phyloP scores from a whole-genome alignment of 2,113 vertebrate species.

The Cheilinus undulatus region DNA sequence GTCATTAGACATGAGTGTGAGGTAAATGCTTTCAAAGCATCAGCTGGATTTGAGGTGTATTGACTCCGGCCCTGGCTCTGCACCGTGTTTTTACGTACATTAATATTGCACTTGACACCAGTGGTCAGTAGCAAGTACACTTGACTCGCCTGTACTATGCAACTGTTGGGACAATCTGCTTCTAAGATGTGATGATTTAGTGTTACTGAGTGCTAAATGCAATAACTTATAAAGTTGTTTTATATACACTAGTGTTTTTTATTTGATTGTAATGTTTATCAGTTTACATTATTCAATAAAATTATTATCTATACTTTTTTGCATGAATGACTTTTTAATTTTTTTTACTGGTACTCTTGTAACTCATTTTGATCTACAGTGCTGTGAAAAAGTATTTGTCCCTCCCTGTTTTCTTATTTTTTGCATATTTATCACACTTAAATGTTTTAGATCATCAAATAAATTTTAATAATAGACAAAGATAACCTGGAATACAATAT shows the following conservation, averaged over 20 bases:
- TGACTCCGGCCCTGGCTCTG: constrained; percentile 16
- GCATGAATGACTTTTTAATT: not conserved
- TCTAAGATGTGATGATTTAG: constrained; percentile 40
- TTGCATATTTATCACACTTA: too few relatives aligned
- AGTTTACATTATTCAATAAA: constrained; percentile 72
- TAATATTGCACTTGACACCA: constrained; percentile 64
- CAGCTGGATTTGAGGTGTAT: constrained; percentile 32
- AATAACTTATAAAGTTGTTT: constrained; percentile 65
- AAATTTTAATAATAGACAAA: too few relatives aligned
- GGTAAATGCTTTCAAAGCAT: constrained; percentile 40
- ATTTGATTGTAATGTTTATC: constrained; percentile 60
- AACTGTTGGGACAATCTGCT: constrained; percentile 75
- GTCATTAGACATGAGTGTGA: constrained; percentile 14
- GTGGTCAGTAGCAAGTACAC: constrained; percentile 74
- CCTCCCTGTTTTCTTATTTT: too few relatives aligned
- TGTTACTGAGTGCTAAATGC: constrained; percentile 67
- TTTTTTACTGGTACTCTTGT: too few relatives aligned
- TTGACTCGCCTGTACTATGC: constrained; percentile 81
- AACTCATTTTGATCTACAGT: too few relatives aligned
- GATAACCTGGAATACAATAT: too few relatives aligned
- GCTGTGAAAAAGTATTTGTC: too few relatives aligned
- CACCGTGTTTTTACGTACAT: constrained; percentile 42
- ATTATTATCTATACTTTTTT: constrained; percentile 24
- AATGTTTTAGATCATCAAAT: too few relatives aligned
- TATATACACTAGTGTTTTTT: constrained; percentile 57